Evolutionary conservation across 2,888 invertebrate species (phyloP).

Genomic region (Drosophila anceps): DNA sequence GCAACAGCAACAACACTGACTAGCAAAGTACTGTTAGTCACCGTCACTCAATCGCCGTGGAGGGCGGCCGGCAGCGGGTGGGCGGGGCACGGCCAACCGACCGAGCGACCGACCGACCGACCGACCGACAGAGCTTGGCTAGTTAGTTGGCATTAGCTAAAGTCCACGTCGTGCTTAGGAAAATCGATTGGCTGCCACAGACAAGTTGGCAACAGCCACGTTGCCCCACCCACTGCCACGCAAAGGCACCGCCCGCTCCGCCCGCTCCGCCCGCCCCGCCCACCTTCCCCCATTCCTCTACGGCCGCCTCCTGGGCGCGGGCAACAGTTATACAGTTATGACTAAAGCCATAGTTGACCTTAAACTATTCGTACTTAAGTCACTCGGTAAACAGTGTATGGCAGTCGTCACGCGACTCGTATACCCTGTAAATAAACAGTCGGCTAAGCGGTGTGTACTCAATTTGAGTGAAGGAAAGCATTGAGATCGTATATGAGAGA

Average conservation of each 20-base stretch:
- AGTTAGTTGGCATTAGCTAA: slow-evolving; percentile 59
- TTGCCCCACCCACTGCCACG: slow-evolving; percentile 1
- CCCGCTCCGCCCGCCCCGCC: too few species aligned
- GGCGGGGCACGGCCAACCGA: neutral
- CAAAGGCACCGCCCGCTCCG: too few species aligned
- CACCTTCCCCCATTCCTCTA: neutral
- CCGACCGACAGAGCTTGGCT: slow-evolving; percentile 30
- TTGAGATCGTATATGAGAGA: neutral
- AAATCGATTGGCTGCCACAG: slow-evolving; percentile 65
- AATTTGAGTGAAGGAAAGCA: neutral
- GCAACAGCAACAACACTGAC: slow-evolving; percentile 25
- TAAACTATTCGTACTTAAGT: slow-evolving; percentile 57
- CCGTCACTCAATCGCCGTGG: slow-evolving; percentile 37
- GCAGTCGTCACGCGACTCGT: slow-evolving; percentile 52
- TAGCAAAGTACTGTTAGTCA: slow-evolving; percentile 74
- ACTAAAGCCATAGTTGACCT: slow-evolving; percentile 48
- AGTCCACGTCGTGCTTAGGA: slow-evolving; percentile 48
- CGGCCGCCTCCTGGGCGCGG: slow-evolving; percentile 30
- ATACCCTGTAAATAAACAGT: slow-evolving; percentile 33
- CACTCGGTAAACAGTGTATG: slow-evolving; percentile 49
- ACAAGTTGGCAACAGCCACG: slow-evolving; percentile 65
- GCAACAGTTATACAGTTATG: slow-evolving; percentile 63
- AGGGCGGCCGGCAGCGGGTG: neutral
- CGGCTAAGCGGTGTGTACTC: neutral
- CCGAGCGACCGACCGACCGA: slow-evolving; percentile 8